phyloP scores from a whole-genome alignment of 2,113 vertebrate species.

The Guaruba guarouba region DNA sequence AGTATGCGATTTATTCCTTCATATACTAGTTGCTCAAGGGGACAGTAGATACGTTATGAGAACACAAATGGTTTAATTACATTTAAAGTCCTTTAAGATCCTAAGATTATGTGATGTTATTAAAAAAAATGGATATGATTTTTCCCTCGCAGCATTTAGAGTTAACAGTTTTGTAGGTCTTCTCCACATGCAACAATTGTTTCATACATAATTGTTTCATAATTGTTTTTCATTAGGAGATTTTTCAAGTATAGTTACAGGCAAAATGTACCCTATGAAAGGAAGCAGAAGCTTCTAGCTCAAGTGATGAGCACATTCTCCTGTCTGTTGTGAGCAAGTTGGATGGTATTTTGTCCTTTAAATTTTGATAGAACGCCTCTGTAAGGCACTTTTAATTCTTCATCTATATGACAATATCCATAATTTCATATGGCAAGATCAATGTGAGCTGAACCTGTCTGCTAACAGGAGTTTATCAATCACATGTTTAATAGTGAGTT shows the following conservation, averaged over 20 bases:
- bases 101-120: not conserved
- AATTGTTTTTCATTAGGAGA: not conserved
- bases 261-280: not conserved
- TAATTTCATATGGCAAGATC: not conserved
- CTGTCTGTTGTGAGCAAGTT: not conserved
- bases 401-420: not conserved
- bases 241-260: not conserved
- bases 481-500: not conserved
- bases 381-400: not conserved
- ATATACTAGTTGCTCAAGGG: not conserved
- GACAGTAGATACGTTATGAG: not conserved
- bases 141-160: not conserved
- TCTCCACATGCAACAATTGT: not conserved
- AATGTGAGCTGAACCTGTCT: not conserved
- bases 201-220: not conserved
- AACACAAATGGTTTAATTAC: not conserved
- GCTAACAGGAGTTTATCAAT: not conserved
- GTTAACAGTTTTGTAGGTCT: not conserved
- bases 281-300: not conserved
- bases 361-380: not conserved
- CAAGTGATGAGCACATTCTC: not conserved
- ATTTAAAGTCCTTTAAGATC: not conserved
- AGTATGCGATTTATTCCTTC: not conserved
- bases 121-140: fast-evolving
- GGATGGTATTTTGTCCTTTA: not conserved